Conservation (phyloP, 2,113 vertebrate species). For the Nymphicus hollandicus region DNA sequence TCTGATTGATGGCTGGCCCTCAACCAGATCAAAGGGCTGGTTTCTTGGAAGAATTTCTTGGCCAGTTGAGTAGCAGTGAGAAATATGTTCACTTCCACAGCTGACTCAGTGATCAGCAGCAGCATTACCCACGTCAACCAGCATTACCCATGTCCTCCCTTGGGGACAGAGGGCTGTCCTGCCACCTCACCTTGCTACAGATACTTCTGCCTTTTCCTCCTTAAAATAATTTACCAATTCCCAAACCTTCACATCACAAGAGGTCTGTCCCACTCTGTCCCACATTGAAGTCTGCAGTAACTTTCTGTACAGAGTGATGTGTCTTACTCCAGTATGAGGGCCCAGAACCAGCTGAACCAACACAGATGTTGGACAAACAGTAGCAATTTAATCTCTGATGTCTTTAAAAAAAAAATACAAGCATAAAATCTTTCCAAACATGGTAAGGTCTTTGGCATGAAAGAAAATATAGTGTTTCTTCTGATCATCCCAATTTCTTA, state of each 20-base stretch:
- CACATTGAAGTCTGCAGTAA: neutral
- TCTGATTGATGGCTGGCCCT: neutral
- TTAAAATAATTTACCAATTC: neutral
- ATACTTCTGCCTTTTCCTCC: neutral
- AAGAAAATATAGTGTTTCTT: neutral
- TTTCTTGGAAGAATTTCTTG: neutral
- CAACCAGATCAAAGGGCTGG: neutral
- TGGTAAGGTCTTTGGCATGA: neutral
- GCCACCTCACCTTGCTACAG: neutral
- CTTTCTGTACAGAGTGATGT: neutral
- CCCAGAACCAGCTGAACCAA: neutral
- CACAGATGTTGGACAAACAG: neutral
- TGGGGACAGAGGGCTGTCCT: neutral
- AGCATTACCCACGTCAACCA: neutral
- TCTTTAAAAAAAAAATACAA: neutral
- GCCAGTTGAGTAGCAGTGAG: neutral
- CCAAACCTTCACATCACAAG: neutral
- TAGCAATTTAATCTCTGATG: neutral
- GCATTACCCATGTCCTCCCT: neutral
- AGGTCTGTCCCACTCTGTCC: neutral
- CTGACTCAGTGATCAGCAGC: neutral
- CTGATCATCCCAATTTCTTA: neutral
- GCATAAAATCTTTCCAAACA: neutral
- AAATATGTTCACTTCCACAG: neutral
- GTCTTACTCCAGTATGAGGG: neutral